phyloP scores from a whole-genome alignment of 2,113 vertebrate genomes.

The Sinocyclocheilus anophthalmus region DNA sequence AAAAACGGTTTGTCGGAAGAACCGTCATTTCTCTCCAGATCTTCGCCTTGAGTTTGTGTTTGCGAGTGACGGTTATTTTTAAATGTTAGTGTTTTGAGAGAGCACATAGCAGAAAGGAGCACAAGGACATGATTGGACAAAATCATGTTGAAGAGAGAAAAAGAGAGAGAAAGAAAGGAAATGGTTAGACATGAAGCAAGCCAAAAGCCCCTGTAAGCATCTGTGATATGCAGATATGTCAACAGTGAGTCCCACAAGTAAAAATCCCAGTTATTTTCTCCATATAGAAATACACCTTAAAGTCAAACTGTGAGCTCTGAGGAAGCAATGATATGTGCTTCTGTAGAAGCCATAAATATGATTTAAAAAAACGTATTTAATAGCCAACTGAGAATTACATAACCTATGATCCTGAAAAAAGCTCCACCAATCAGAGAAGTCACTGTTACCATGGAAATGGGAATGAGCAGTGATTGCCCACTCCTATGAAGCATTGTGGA shows the following conservation, averaged over 20 bases:
- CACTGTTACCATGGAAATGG: neutral
- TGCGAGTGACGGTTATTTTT: neutral
- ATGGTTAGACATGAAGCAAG: conserved; percentile 63
- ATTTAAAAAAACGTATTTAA: neutral
- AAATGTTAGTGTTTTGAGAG: conserved; percentile 54
- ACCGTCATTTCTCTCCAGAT: conserved; percentile 95
- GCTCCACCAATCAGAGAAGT: no score
- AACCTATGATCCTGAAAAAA: no score
- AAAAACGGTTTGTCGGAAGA: conserved; percentile 90
- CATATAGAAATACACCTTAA: neutral
- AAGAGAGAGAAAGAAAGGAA: conserved; percentile 62
- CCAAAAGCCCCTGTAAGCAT: conserved; percentile 57
- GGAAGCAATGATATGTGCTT: neutral
- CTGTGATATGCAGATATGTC: conserved; percentile 38
- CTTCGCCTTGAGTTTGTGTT: conserved; percentile 82
- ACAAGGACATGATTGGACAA: conserved; percentile 12
- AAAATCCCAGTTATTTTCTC: conserved; percentile 26
- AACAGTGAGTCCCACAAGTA: neutral
- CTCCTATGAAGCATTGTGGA: neutral
- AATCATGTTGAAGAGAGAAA: conserved; percentile 38
- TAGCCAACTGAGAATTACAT: neutral
- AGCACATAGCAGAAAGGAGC: conserved; percentile 50
- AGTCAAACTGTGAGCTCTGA: neutral
- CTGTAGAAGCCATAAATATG: no score
- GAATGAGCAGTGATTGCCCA: neutral